Base-by-base conservation (phyloP, 2,888 invertebrate species). In the Maniola hyperantus region DNA sequence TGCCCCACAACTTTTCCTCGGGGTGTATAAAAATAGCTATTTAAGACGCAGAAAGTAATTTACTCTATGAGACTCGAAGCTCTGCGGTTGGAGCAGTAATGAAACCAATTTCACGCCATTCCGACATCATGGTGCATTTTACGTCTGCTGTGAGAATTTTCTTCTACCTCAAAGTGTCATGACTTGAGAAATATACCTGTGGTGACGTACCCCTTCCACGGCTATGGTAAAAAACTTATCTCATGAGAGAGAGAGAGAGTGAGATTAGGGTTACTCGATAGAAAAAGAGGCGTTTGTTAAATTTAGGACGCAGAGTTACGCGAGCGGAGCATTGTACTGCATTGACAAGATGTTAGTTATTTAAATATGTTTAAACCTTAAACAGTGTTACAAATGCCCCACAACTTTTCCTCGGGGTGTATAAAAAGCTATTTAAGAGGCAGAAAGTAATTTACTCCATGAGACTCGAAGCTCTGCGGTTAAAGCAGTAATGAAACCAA, bases 51-150 rank as follows among this genome's bases (percentile, higher is more conserved):
- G 68, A 66, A 70, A 73, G 75, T 77, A 80, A 81, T 79, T 83
- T 78, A 76, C 74, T 74, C 68, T 33, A 64, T 33, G 42, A 57
- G 67, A 62, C 65, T 68, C 72, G 65, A 67, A 75, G 76, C 72
- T 73, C 79, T 77, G 79, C 71, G 78, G 78, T 76, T 74, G 76
- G 70, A 71, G 72, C 70, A 67, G 75, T 83, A 82, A 84, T 80
- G 76, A 76, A 87, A 80, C 79, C 80, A 84, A 85, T 85, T 85
- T 78, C 77, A 82, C 81, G 78, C 82, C 80, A 78, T 83, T 81
- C n/a, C n/a, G n/a, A n/a, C n/a, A n/a, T n/a, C n/a, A 79, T 77
- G 76, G 79, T 74, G 68, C 70, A 72, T 71, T 70, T 68, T 68
- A 71, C 68, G 70, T 71, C 70, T 66, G 62, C 70, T 46, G 46